These are phyloP conservation scores for Cerceris rybyensis DNA, from an alignment of 2,888 invertebrate genomes.

Conservation along the genomic window DNA sequence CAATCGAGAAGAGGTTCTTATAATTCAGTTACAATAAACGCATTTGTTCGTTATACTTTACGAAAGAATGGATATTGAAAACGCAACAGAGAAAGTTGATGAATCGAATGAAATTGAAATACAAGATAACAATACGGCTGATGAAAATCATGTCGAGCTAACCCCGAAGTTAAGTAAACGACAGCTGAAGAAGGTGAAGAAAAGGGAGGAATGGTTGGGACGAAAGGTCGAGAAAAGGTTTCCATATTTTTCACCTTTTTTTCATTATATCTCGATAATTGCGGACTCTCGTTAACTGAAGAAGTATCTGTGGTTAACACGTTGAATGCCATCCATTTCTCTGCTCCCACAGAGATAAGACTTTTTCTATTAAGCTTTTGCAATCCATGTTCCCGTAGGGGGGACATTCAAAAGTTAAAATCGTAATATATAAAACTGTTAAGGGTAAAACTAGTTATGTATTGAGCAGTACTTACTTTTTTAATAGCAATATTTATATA, in stretches of 20 bases:
- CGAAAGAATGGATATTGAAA: neutral
- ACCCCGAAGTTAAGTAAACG: conserved; percentile 82
- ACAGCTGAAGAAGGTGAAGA: conserved; percentile 87
- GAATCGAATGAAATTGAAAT: neutral
- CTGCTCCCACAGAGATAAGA: too few relatives aligned
- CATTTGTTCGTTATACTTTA: neutral
- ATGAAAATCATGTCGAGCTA: conserved; percentile 16
- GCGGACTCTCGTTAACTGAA: too few relatives aligned
- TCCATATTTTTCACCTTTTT: conserved; percentile 15
- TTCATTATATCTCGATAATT: neutral
- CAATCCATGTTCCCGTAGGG: too few relatives aligned
- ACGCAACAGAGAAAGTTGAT: neutral
- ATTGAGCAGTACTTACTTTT: too few relatives aligned
- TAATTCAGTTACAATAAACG: neutral
- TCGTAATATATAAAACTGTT: too few relatives aligned
- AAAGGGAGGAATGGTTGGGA: conserved; percentile 89
- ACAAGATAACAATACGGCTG: neutral
- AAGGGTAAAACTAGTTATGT: too few relatives aligned
- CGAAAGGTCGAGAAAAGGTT: conserved; percentile 87
- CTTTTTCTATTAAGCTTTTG: too few relatives aligned
- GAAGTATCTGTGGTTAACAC: too few relatives aligned
- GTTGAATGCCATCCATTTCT: too few relatives aligned
- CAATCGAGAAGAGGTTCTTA: neutral
- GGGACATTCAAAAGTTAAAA: too few relatives aligned
- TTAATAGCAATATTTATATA: too few relatives aligned